A percentile compares a stretch with the other conserved stretches of the same genome.
Conservation (phyloP, 2,888 invertebrate species). For the Callinectes sapidus region DNA sequence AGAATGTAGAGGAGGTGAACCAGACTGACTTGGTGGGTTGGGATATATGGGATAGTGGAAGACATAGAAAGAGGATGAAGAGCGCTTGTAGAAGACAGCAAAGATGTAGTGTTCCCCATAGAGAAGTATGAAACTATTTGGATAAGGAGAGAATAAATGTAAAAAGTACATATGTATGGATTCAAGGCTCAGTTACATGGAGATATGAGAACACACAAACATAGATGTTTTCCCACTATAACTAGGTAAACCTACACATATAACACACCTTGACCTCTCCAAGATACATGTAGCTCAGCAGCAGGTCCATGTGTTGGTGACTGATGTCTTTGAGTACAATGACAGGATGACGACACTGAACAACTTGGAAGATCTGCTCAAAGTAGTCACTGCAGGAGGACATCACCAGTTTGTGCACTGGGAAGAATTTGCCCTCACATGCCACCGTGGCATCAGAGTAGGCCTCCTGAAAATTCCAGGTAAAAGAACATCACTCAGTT, state of each 20-base stretch:
- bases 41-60: no score
- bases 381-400: constrained; percentile 65
- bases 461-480: constrained; percentile 26
- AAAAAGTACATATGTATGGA: no score
- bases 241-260: background rate
- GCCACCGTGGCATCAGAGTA: constrained; percentile 65
- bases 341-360: constrained; percentile 57
- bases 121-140: no score
- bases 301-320: constrained; percentile 55
- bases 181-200: no score
- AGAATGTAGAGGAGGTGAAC: no score
- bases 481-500: background rate
- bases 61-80: no score
- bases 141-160: no score
- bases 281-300: constrained; percentile 62
- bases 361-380: constrained; percentile 55
- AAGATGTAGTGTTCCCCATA: no score
- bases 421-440: constrained; percentile 62
- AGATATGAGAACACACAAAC: no score
- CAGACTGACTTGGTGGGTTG: no score
- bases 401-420: constrained; percentile 59
- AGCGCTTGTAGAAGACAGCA: no score
- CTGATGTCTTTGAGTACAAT: constrained; percentile 58
- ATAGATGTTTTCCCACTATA: no score
- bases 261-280: constrained; percentile 56